Base-by-base conservation (phyloP, 1,140 invertebrate species). In the Araneus ventricosus region DNA sequence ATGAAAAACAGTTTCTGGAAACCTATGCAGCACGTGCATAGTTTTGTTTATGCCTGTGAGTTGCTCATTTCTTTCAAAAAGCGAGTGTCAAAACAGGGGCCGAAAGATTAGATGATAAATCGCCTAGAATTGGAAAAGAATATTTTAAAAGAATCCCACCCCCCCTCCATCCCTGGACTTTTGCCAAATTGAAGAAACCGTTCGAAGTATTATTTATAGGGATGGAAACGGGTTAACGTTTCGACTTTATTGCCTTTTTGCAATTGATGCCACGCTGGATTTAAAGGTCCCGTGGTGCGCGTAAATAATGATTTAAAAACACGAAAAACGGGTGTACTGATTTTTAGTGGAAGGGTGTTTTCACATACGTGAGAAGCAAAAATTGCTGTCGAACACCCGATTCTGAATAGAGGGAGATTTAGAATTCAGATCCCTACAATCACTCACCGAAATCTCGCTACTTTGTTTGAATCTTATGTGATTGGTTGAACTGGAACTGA, bases 61-160 rank as follows among this genome's bases (percentile, higher is more conserved):
- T 61, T 41, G 14, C 86, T 70, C 61, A 88, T 88, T 88, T 45
- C 22, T 88, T 88, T 88, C 37, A 14, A 34, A 87, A 3, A 37
- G n/a, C 89, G 79, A 39, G 88, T 91, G 89, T 91, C 89, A 91
- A 91, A 61, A 67, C 52, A 63, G 70, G 57, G 59, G 79, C n/a
- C 34, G 89, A 84, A 84, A 91, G 89, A 91, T 91, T 91, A 91
- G 79, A 91, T 91, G 89, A 91, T 91, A 91, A 84, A 91, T 91
- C 89, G 89, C 79, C 41, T 27, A 39, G 89, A 91, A 91, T 91
- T 84, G 79, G 89, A 41, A 84, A 91, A 91, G 89, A 91, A 91
- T 84, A 91, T 91, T 91, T 91, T 91, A 84, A 91, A 91, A 84
- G 75, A 84, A 91, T 91, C 84, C 84, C 17, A 27, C 45, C n/a